Percentiles rank a stretch among this genome's conserved stretches.
Evolutionary conservation across 2,888 invertebrate species (phyloP).

Genomic region (Liposcelis brunnea): DNA sequence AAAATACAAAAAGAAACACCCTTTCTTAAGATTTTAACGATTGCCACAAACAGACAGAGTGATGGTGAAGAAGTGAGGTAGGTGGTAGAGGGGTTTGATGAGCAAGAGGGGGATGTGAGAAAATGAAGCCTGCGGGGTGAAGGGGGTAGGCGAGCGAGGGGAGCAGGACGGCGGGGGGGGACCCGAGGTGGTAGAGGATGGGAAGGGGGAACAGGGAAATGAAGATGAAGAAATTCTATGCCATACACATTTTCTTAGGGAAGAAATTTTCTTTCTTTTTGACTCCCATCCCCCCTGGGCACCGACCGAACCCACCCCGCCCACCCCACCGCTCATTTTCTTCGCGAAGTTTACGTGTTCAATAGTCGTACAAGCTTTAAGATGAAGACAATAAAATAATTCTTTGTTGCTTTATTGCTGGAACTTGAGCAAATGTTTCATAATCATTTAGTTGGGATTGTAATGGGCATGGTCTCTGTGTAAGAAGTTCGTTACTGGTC

Average conservation of each 20-base stretch:
- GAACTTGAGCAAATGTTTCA: constrained; percentile 9
- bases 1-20: constrained; percentile 9
- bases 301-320: neutral
- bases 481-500: too few species aligned
- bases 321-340: constrained; percentile 5
- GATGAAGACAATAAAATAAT: constrained; percentile 9
- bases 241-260: constrained; percentile 18
- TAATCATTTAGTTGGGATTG: constrained; percentile 4
- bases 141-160: constrained; percentile 10
- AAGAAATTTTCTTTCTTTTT: constrained; percentile 13
- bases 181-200: constrained; percentile 16
- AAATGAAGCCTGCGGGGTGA: constrained; percentile 10
- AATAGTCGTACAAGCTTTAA: constrained; percentile 9
- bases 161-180: constrained; percentile 9
- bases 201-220: constrained; percentile 27
- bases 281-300: neutral
- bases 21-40: constrained; percentile 10
- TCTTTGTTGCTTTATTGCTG: constrained; percentile 9
- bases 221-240: constrained; percentile 45
- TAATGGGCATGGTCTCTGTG: neutral
- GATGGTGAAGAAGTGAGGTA: constrained; percentile 4
- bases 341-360: constrained; percentile 6
- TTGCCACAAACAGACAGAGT: constrained; percentile 9
- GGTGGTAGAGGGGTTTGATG: constrained; percentile 9
- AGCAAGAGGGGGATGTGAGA: constrained; percentile 12